Base-by-base conservation (phyloP, 2,797 vertebrate genomes). In the Silurus aristotelis region DNA sequence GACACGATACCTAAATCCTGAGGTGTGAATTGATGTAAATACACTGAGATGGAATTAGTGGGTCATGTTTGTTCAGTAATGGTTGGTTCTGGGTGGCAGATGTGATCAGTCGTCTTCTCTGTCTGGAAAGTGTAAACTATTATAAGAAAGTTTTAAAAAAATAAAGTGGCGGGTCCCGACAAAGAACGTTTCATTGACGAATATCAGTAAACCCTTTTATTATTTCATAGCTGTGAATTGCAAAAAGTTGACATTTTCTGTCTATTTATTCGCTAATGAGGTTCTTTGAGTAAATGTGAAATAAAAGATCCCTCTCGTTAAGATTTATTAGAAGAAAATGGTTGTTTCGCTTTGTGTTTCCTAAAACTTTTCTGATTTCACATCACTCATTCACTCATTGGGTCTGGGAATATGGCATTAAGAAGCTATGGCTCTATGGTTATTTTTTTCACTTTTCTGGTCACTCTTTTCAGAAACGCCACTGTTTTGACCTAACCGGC, bases 21-120 rank as follows among this genome's bases (percentile, higher is more conserved):
- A 67, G 25, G 79, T 81, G 63, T 67, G 60, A 81, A 67, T 20
- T 81, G 46, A 13, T 8, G 60, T 64, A 22, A 80, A 64, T 48
- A 64, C 3, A 64, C 2, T 31, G 31, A 31, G 20, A 43, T 27
- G 8, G 61, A 66, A 66, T 19, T 8, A 27, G n/a, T 12, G 17
- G 38, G 20, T 48, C 38, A 64, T 48, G 61, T 63, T 79, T 48
- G 22, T 66, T 80, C 15, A 52, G 77, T 63, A 61, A 46, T 5
- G 5, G 58, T 22, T 43, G 25, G 17, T 77, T 55, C 27, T 60
- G 31, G 43, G 76, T 63, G 58, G 22, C 6, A 22, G 17, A 27
- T 38, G 3, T 56, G 55, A 75, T 7, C 25, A 20, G 3, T 1
- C 6, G 55, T 13, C 73, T 4, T 3, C 3, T 76, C 25, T 58